Evolutionary conservation across 2,888 invertebrate genomes (phyloP), one percentile per base, ranked within the genome.

Genomic region (Synanthedon tipuliformis): DNA sequence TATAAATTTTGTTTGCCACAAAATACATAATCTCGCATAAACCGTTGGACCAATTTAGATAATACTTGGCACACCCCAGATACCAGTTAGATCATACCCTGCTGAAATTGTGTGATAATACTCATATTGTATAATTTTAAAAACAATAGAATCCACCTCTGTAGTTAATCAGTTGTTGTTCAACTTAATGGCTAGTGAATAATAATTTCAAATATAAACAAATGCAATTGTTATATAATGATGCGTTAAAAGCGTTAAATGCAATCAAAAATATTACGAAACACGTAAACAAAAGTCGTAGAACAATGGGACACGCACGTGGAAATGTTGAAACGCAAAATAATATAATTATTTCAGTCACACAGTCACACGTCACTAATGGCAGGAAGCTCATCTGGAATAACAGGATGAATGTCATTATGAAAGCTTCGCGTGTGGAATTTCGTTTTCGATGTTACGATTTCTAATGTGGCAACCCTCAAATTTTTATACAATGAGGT

Each of bases 381-480:
- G 65, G 65, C 66, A 64, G 71, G 66, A 71, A 70, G 70, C 63
- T 63, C 59, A 55, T 71, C 67, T 75, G 67, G 71, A 75, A 78
- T 68, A 78, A 77, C 73, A 76, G 71, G 69, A 71, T 62, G 66
- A 57, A 54, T 64, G 66, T 65, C 70, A 68, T 73, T 73, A 76
- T 65, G 59, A 63, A 63, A 69, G 61, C 66, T 62, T 74, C 59
- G 77, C 77, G 75, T 78, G 78, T 61, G 68, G 59, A 66, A 59
- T 34, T 34, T 34, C 61, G 64, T 69, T 66, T 56, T 66, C 64
- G 64, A 64, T 58, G 65, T 63, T 59, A 59, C 61, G 50, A 64
- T 64, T 23, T 10, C 34, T 34, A 64, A 57, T 59, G 56, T 62
- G 61, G 50, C 58, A 58, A 68, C 62, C 64, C 64, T 58, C 53